Conservation (phyloP, 92 coral and sea anemone genomes). For the Ricordea florida region DNA sequence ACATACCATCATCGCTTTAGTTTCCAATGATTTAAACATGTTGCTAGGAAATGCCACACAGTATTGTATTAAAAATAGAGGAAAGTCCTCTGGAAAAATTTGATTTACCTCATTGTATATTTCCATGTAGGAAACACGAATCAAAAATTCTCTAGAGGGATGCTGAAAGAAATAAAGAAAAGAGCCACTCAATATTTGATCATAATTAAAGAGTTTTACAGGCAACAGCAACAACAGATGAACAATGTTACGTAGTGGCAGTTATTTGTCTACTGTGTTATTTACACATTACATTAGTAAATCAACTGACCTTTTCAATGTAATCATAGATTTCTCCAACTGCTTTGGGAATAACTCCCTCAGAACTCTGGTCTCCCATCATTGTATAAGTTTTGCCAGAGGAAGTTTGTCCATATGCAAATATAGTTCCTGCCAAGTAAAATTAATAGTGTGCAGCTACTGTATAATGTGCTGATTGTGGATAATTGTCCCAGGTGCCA, state of each 20-base stretch:
- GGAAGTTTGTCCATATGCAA: conserved; percentile 98
- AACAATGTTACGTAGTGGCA: no score
- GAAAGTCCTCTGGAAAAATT: neutral
- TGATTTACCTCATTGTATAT: conserved; percentile 84
- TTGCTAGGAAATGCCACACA: neutral
- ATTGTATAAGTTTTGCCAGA: conserved; percentile 94
- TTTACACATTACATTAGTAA: no score
- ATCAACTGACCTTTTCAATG: conserved; percentile 72
- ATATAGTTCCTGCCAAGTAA: conserved; percentile 79
- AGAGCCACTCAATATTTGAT: neutral
- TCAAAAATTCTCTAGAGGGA: conserved; percentile 75
- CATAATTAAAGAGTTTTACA: no score
- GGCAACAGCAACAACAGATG: neutral
- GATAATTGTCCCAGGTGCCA: no score
- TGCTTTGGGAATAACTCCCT: conserved; percentile 85
- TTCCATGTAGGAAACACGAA: conserved; percentile 88
- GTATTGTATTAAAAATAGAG: neutral
- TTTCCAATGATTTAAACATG: no score
- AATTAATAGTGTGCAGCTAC: neutral
- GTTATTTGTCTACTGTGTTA: no score
- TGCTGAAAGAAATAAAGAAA: conserved; percentile 15
- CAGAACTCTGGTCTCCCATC: conserved; percentile 65
- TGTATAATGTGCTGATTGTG: no score
- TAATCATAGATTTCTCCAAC: conserved; percentile 77
- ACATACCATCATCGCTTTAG: no score